Evolutionary conservation across 1,140 invertebrate species (phyloP).

Genomic region (Drosophila kohkoa): DNA sequence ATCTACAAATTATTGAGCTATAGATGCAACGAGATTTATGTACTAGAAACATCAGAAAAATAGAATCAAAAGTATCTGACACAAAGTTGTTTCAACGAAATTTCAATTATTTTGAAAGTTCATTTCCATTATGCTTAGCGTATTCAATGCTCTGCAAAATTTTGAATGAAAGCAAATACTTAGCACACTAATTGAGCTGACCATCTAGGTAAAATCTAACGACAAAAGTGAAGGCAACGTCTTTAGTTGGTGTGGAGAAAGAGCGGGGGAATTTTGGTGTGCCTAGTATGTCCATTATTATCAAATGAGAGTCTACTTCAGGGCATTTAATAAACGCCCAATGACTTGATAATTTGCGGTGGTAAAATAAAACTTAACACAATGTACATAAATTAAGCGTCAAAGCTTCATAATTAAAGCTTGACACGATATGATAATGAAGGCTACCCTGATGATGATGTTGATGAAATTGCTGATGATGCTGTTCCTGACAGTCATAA

Average conservation of each 20-base stretch:
- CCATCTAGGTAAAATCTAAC: too few relatives aligned
- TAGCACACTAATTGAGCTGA: not conserved
- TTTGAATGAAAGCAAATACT: not conserved
- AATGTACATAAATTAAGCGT: conserved; percentile 81
- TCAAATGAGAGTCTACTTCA: conserved; percentile 33
- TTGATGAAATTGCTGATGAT: not conserved
- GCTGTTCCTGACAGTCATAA: not conserved
- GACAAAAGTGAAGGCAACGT: not conserved
- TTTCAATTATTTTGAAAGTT: too few relatives aligned
- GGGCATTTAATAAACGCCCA: conserved; percentile 74
- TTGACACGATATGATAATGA: conserved; percentile 41
- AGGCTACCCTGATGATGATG: not conserved
- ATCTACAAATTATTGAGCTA: too few relatives aligned
- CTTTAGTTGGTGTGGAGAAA: too few relatives aligned
- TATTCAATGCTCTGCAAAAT: not conserved
- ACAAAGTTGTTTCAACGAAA: too few relatives aligned
- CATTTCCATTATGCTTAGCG: too few relatives aligned
- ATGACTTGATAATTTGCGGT: conserved; percentile 81
- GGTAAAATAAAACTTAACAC: conserved; percentile 76
- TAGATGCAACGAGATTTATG: too few relatives aligned
- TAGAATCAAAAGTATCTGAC: too few relatives aligned
- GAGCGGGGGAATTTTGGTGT: not conserved
- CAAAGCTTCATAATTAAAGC: conserved; percentile 78
- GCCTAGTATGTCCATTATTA: conserved; percentile 23
- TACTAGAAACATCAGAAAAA: too few relatives aligned